These are phyloP conservation scores for Meta bourneti DNA, from an alignment of 2,888 invertebrate species.

Conservation along the genomic window DNA sequence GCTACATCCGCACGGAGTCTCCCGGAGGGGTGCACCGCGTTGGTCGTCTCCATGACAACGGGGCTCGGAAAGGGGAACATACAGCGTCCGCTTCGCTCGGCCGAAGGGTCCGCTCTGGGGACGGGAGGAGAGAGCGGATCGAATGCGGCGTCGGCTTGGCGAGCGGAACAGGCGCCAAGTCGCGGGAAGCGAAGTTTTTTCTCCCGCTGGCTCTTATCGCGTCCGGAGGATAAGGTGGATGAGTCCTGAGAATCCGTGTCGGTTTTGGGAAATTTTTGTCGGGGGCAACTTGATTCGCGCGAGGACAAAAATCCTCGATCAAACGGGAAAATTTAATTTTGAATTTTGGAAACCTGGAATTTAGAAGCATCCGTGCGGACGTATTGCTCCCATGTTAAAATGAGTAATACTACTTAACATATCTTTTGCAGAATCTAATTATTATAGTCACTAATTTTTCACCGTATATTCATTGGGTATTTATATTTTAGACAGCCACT, in stretches of 20 bases:
- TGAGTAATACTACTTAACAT: no score
- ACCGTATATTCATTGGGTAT: no score
- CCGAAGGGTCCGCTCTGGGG: constrained; percentile 69
- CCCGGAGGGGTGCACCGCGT: constrained; percentile 70
- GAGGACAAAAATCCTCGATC: no score
- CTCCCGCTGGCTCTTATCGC: constrained; percentile 4
- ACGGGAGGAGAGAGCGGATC: constrained; percentile 31
- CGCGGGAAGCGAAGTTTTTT: constrained; percentile 12
- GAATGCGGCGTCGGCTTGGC: constrained; percentile 63
- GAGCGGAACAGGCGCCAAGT: constrained; percentile 58
- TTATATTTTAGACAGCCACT: no score
- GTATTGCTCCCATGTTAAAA: no score
- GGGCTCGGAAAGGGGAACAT: constrained; percentile 35
- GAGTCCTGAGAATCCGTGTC: background rate
- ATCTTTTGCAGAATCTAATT: no score
- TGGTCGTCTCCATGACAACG: constrained; percentile 72
- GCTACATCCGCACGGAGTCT: constrained; percentile 60
- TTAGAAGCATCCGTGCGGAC: no score
- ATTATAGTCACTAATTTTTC: no score
- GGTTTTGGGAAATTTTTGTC: background rate
- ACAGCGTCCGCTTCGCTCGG: constrained; percentile 63
- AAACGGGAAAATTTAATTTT: no score
- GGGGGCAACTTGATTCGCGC: no score
- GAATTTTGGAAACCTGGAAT: no score
- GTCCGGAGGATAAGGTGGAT: constrained; percentile 27